Base-by-base conservation (phyloP, 2,797 vertebrate species). In the Etheostoma nigrum region DNA sequence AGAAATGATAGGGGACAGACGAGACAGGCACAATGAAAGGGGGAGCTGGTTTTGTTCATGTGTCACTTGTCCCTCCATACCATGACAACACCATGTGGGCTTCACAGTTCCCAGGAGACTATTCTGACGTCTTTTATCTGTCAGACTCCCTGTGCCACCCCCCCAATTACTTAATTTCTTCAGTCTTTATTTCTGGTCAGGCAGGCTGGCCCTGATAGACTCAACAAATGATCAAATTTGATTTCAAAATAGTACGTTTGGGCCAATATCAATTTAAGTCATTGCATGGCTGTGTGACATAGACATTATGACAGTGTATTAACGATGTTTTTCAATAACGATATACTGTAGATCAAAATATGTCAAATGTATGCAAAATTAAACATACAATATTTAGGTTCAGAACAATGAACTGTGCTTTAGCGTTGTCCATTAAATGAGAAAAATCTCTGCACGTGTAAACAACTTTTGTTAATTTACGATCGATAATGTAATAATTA, bases 1-100 rank as follows among this genome's bases (percentile, higher is more conserved):
- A 90, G 87, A 90, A 91, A 84, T 87, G 88, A 90, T 81, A 82
- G 76, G 79, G 87, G 83, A 91, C 85, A 89, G 86, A 89, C 48
- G 79, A 93, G 89, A 90, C 88, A 89, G 86, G 79, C 85, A 75
- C 82, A 67, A 64, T 58, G 80, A 75, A 82, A 83, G 72, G 78
- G 83, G 77, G 82, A 60, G 79, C 85, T 87, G 87, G 83, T 83
- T 90, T 89, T 82, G 76, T 92, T 92, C 88, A 92, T 84, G 86
- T 92, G 92, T 92, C 90, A 93, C 86, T 86, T 57, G 80, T 88
- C 78, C 82, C 69, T 83, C 86, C 76, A 71, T 70, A 86, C 74
- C 82, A 90, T 94, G 94, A 94, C 91, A 93, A 91, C 91, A 86
- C 88, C 93, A 92, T 92, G 93, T 92, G 94, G 91, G 82, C 82